Percentiles rank a stretch among this genome's conserved stretches.
These are phyloP conservation scores for Pontoporia blainvillei DNA, from an alignment of 2,113 vertebrate genomes.

Conservation along the genomic window DNA sequence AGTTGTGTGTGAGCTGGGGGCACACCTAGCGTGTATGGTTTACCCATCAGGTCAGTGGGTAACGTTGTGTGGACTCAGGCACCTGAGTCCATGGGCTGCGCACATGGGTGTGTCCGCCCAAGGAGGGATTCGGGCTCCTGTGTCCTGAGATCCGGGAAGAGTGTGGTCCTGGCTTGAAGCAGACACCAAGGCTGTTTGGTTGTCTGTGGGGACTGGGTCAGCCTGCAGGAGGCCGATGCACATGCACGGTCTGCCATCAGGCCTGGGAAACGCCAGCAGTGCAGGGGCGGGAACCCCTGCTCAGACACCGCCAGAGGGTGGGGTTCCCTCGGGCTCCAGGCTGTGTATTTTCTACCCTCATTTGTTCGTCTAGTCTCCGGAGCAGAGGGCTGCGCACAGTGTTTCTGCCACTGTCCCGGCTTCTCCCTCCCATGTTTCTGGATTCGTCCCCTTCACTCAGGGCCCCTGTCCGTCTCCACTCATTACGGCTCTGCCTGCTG, in stretches of 20 bases:
- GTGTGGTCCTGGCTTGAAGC: background rate
- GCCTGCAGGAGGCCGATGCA: background rate
- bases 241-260: background rate
- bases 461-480: background rate
- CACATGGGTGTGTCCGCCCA: too few species aligned
- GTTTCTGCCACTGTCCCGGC: background rate
- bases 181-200: background rate
- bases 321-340: background rate
- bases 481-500: fast-evolving
- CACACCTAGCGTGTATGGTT: fast-evolving
- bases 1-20: background rate
- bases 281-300: fast-evolving
- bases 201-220: background rate
- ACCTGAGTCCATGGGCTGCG: too few species aligned
- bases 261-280: too few species aligned
- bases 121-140: background rate
- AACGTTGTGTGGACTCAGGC: background rate
- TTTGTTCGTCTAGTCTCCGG: background rate
- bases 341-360: background rate
- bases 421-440: background rate
- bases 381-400: background rate
- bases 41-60: background rate
- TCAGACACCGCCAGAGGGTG: fast-evolving
- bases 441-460: background rate
- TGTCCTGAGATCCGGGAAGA: background rate